Percentiles rank a stretch among this genome's conserved stretches.
These are phyloP conservation scores for Onychomys leucogaster DNA, from an alignment of 2,797 vertebrate genomes.

Conservation along the genomic window DNA sequence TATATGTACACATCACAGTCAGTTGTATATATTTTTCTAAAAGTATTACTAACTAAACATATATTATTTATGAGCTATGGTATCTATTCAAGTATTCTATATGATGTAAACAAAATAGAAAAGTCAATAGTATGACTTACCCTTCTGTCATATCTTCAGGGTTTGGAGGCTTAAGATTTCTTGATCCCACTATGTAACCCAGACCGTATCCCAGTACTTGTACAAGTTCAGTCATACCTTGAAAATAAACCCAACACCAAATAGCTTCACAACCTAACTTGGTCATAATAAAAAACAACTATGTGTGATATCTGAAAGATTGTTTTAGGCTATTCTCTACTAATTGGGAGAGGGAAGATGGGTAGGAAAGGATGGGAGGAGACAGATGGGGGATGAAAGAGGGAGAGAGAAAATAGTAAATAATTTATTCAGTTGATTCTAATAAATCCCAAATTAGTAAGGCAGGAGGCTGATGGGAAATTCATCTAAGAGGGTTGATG, in stretches of 20 bases:
- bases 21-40: neutral
- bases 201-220: constrained; percentile 33
- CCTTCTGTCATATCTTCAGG: fast-evolving
- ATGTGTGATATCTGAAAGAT: neutral
- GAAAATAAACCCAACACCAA: constrained; percentile 36
- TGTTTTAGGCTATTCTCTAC: neutral
- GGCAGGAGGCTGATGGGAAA: neutral
- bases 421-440: neutral
- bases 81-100: constrained; percentile 3
- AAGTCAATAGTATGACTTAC: constrained; percentile 48
- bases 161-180: neutral
- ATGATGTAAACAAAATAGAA: neutral
- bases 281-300: neutral
- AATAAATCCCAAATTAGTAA: neutral
- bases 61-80: neutral
- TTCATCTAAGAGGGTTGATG: neutral
- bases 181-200: neutral
- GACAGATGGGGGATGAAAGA: neutral
- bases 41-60: constrained; percentile 21
- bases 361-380: neutral
- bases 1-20: neutral
- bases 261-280: neutral
- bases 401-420: neutral
- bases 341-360: neutral
- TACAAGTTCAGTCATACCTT: constrained; percentile 37